Conservation (phyloP, 2,797 vertebrate genomes). For the Neostethus bicornis region DNA sequence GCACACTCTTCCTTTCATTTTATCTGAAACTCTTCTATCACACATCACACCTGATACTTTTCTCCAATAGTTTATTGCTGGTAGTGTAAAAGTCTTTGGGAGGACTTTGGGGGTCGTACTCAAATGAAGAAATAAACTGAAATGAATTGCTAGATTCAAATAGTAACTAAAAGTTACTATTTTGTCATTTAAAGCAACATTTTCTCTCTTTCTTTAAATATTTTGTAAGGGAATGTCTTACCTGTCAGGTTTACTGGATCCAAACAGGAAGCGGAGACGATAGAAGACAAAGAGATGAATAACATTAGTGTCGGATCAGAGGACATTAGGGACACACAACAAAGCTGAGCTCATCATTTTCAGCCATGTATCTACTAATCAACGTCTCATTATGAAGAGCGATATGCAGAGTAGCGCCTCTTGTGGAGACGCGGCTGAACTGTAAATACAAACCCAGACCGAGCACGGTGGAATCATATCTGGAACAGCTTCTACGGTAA, state of each 20-base stretch:
- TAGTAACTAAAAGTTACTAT: constrained; percentile 11
- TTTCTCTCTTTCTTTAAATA: too few relatives aligned
- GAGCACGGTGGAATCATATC: constrained; percentile 20
- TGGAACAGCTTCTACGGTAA: constrained; percentile 22
- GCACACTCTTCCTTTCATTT: too few relatives aligned
- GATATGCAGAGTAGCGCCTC: constrained; percentile 23
- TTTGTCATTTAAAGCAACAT: constrained; percentile 40
- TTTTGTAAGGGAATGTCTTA: too few relatives aligned
- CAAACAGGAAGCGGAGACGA: constrained; percentile 81
- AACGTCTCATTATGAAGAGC: constrained; percentile 8
- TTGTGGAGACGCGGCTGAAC: constrained; percentile 15
- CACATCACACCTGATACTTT: too few relatives aligned
- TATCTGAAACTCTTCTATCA: too few relatives aligned
- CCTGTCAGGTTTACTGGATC: constrained; percentile 98
- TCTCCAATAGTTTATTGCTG: too few relatives aligned
- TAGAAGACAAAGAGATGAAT: constrained; percentile 71
- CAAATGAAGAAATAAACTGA: neutral
- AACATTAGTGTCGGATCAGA: constrained; percentile 60
- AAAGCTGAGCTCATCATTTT: constrained; percentile 37
- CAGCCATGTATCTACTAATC: constrained; percentile 20
- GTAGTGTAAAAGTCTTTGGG: too few relatives aligned
- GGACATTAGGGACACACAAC: constrained; percentile 33
- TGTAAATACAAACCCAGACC: constrained; percentile 3
- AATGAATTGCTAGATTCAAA: neutral
- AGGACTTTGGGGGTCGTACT: too few relatives aligned